phyloP scores from a whole-genome alignment of 2,888 invertebrate species.

The Barypeithes pellucidus region DNA sequence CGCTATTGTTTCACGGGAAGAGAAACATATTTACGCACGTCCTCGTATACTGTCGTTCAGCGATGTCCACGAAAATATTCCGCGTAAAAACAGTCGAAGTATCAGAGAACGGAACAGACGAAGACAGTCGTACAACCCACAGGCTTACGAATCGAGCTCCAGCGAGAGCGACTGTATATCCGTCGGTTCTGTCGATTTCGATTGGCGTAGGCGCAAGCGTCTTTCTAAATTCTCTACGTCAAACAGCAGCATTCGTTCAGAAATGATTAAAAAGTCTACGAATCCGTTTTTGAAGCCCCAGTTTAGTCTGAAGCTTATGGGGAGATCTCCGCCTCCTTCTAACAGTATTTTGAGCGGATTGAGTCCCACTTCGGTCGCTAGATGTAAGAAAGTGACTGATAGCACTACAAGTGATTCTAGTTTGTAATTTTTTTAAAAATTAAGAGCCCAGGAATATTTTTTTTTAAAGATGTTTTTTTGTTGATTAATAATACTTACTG shows the following conservation, averaged over 20 bases:
- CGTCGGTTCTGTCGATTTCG: constrained; percentile 69
- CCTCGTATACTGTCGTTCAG: constrained; percentile 64
- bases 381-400: constrained; percentile 63
- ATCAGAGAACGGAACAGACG: constrained; percentile 73
- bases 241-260: constrained; percentile 69
- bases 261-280: constrained; percentile 65
- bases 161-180: constrained; percentile 72
- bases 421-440: constrained; percentile 61
- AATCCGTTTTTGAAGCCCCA: constrained; percentile 69
- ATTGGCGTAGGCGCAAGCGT: constrained; percentile 68
- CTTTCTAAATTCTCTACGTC: constrained; percentile 67
- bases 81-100: constrained; percentile 69
- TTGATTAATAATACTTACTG: too few relatives aligned
- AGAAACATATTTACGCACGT: constrained; percentile 54
- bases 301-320: constrained; percentile 67
- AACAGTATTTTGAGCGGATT: constrained; percentile 74
- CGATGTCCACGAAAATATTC: constrained; percentile 64
- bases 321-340: constrained; percentile 74
- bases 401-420: constrained; percentile 68
- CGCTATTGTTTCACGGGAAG: constrained; percentile 32
- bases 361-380: constrained; percentile 72
- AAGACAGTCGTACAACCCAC: constrained; percentile 75
- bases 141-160: constrained; percentile 73
- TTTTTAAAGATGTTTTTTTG: too few relatives aligned
- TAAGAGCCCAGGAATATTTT: not conserved